phyloP scores from a whole-genome alignment of 2,113 vertebrate species.

The cat (Felis catus) region F.catus_Fca126_mat1.0 CM031421.1:91285001-91285500 shows the following conservation, averaged over 20 bases:
- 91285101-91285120: neutral
- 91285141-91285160: neutral
- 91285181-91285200: neutral
- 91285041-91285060: neutral
- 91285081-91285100: neutral
- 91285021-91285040: neutral
- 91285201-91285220: neutral
- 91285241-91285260: neutral
- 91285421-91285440: too few species aligned
- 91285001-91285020: neutral
- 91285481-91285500: too few species aligned
- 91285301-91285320: neutral
- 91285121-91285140: neutral
- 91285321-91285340: neutral
- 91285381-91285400: neutral
- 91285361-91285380: neutral
- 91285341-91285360: too few species aligned
- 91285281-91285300: neutral
- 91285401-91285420: too few species aligned
- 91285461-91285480: too few species aligned
- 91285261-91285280: neutral
- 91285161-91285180: neutral
- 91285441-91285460: too few species aligned
- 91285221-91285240: neutral
- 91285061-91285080: neutral